phyloP scores from a whole-genome alignment of 1,140 invertebrate species.

The Parapsyche elsis region DNA sequence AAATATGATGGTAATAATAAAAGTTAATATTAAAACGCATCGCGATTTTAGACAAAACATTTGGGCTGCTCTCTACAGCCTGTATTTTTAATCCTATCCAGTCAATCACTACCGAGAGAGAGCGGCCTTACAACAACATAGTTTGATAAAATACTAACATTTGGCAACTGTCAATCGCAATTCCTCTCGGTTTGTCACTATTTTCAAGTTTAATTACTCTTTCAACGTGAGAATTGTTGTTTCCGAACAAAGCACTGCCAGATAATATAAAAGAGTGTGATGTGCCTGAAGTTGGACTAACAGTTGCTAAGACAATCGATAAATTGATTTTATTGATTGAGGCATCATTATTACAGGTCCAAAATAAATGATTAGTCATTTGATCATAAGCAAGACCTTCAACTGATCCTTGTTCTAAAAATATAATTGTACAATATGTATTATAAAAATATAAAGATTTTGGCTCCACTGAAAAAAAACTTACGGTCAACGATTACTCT shows the following conservation, averaged over 20 bases:
- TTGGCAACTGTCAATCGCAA: constrained; percentile 84
- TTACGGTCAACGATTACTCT: constrained; percentile 75
- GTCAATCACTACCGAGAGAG: too few species aligned
- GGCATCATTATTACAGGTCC: constrained; percentile 86
- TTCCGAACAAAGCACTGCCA: constrained; percentile 20
- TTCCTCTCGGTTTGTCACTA: constrained; percentile 84
- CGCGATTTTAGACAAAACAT: too few species aligned
- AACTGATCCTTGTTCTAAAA: constrained; percentile 77
- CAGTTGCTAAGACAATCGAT: neutral
- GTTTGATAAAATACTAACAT: constrained; percentile 64
- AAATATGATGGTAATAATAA: too few species aligned
- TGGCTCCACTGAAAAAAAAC: constrained; percentile 48
- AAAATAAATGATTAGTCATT: constrained; percentile 77
- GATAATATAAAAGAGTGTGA: constrained; percentile 23
- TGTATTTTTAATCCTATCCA: too few species aligned
- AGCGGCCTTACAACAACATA: neutral
- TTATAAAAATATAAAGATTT: neutral
- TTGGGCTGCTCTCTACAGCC: too few species aligned
- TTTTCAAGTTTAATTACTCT: constrained; percentile 75
- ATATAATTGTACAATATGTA: neutral
- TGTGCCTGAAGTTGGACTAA: constrained; percentile 68
- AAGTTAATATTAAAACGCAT: too few species aligned
- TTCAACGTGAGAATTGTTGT: constrained; percentile 63
- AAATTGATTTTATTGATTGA: constrained; percentile 67
- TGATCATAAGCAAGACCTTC: constrained; percentile 85